Base-by-base conservation (phyloP, 2,797 vertebrate genomes). In the Takifugu rubripes region DNA sequence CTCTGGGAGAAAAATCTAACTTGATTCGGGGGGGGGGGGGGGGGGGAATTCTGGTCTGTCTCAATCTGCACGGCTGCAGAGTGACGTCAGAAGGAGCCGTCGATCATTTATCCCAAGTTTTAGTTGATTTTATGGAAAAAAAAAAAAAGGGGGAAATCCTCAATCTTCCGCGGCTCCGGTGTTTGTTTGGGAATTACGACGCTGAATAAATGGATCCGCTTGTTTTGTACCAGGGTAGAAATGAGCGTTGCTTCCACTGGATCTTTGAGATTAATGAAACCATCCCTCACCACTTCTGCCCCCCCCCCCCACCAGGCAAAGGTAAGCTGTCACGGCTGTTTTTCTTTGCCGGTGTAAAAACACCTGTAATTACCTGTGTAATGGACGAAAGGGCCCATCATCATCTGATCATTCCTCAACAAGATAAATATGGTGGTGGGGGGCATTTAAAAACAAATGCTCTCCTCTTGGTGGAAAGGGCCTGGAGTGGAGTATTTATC, bases 401-500 rank as follows among this genome's bases (percentile, higher is more conserved):
- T 88, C 86, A 86, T 85, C 72, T 81, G 79, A 87, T 87, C 84
- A 90, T 89, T 90, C 84, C 83, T 90, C 87, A 88, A 88, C 84
- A 88, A 88, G 90, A 88, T 87, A 87, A 86, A 86, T 86, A 84
- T 59, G 74, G 79, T 81, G 84, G 86, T 88, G 86, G 78, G 21
- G 79, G 84, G 86, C 83, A 80, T 84, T 85, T 83, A 79, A 79
- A 86, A 83, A 87, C 86, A 85, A 87, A 79, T 54, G 75, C 79
- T 75, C 45, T 80, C 82, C 80, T 83, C 76, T 76, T 58, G 73
- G 66, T 72, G 66, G 79, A 74, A 54, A 79, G 80, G 78, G 83
- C 68, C 78, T 84, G 78, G 84, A 87, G 88, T 83, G 84, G 82
- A 83, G 85, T 89, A 88, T 91, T 90, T 90, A 89, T 90, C 86